Evolutionary conservation across 2,113 vertebrate genomes (phyloP).

Genomic region (Hippocampus guttulatus): DNA sequence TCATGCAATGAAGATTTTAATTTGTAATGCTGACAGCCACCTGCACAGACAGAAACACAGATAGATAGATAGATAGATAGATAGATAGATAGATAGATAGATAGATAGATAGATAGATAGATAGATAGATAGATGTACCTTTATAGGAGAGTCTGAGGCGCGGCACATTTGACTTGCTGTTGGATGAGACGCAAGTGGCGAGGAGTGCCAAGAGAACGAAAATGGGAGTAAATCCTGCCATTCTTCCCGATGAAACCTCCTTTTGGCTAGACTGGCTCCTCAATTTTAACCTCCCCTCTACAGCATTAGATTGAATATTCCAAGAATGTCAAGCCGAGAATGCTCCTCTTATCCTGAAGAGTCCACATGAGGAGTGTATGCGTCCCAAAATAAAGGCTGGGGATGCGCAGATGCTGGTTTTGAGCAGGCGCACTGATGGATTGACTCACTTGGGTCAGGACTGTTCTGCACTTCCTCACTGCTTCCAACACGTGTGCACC

Average conservation of each 20-base stretch:
- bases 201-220: conserved; percentile 31
- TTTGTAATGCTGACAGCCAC: not conserved
- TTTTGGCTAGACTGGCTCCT: not conserved
- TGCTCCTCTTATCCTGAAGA: not conserved
- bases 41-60: not conserved
- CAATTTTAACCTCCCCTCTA: not conserved
- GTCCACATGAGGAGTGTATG: not conserved
- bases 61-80: not conserved
- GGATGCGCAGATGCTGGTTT: not conserved
- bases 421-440: conserved; percentile 5
- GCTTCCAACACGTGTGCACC: conserved; percentile 33
- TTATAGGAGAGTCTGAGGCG: conserved; percentile 59
- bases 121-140: conserved; percentile 44
- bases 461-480: conserved; percentile 15
- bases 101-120: conserved; percentile 6
- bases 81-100: not conserved
- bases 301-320: conserved; percentile 17
- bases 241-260: conserved; percentile 9
- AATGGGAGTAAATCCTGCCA: conserved; percentile 48
- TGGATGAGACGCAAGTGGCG: conserved; percentile 16
- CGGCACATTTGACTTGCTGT: conserved; percentile 54
- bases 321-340: conserved; percentile 2
- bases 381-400: not conserved
- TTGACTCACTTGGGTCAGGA: conserved; percentile 18
- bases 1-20: too few species aligned